These are phyloP conservation scores for Agrotis puta DNA, from an alignment of 2,888 invertebrate genomes.

Conservation along the genomic window DNA sequence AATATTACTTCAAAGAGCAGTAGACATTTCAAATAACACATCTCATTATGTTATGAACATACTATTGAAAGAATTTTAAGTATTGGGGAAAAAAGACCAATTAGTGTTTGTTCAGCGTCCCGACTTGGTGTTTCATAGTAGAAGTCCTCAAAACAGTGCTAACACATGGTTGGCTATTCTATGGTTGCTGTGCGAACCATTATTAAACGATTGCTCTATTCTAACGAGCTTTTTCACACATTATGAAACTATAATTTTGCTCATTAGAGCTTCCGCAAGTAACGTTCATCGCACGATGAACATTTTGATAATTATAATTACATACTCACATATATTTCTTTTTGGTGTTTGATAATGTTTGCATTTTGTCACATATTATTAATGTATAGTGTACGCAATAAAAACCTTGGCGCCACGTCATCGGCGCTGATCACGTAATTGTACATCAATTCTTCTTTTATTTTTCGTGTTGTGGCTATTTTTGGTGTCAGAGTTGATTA, in stretches of 20 bases:
- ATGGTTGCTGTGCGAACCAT: not conserved
- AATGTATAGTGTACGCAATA: no score
- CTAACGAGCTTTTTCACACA: not conserved
- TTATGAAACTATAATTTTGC: not conserved
- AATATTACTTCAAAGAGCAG: not conserved
- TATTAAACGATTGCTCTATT: not conserved
- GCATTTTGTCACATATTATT: not conserved
- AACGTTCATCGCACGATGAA: not conserved
- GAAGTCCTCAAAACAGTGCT: not conserved
- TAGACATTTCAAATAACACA: not conserved
- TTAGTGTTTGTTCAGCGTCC: no score
- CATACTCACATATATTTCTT: not conserved
- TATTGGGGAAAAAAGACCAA: no score
- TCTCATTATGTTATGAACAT: no score
- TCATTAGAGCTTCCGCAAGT: not conserved
- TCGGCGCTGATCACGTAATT: no score
- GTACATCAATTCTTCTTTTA: no score
- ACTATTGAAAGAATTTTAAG: no score
- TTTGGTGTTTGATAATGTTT: not conserved
- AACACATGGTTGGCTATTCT: not conserved
- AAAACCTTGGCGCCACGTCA: no score
- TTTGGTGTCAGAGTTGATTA: no score
- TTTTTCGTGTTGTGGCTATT: no score
- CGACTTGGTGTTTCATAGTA: no score
- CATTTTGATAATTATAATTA: no score